These are phyloP conservation scores for Lepidurus couesii DNA, from an alignment of 1,140 invertebrate species.

Conservation along the genomic window DNA sequence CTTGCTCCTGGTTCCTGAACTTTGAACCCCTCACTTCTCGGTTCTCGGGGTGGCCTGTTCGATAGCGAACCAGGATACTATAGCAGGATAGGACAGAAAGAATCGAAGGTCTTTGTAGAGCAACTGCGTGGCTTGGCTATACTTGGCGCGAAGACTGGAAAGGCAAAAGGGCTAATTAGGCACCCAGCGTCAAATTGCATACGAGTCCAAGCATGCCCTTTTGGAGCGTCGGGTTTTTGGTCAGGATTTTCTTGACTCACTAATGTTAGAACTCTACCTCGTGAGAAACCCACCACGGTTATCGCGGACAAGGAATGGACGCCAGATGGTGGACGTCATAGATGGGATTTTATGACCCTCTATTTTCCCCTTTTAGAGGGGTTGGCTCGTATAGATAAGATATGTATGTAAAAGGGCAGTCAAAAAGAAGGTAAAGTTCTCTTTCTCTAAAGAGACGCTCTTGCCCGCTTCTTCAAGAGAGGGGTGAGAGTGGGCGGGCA, in stretches of 20 bases:
- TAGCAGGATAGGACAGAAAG: background rate
- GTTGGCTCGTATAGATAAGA: background rate
- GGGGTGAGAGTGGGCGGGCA: slow-evolving; percentile 2
- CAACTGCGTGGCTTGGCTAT: background rate
- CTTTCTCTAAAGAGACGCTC: slow-evolving; percentile 1
- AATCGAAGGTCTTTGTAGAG: background rate
- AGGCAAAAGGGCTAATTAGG: background rate
- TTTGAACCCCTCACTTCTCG: no score
- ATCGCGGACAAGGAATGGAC: slow-evolving; percentile 5
- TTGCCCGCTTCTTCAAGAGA: background rate
- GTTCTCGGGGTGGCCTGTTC: no score
- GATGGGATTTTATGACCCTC: slow-evolving; percentile 16
- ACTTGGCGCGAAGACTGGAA: background rate
- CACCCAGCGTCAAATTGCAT: background rate
- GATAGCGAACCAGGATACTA: no score
- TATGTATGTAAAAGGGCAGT: background rate
- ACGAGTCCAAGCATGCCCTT: background rate
- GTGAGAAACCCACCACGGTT: slow-evolving; percentile 12
- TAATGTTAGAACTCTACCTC: background rate
- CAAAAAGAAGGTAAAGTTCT: slow-evolving; percentile 3
- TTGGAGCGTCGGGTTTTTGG: background rate
- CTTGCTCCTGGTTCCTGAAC: no score
- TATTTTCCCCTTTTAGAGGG: background rate
- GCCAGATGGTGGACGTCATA: slow-evolving; percentile 17
- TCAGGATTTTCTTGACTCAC: background rate